A percentile compares a stretch with the other conserved stretches of the same genome.
Conservation (phyloP, 2,888 invertebrate genomes). For the Lepidonotus clava region DNA sequence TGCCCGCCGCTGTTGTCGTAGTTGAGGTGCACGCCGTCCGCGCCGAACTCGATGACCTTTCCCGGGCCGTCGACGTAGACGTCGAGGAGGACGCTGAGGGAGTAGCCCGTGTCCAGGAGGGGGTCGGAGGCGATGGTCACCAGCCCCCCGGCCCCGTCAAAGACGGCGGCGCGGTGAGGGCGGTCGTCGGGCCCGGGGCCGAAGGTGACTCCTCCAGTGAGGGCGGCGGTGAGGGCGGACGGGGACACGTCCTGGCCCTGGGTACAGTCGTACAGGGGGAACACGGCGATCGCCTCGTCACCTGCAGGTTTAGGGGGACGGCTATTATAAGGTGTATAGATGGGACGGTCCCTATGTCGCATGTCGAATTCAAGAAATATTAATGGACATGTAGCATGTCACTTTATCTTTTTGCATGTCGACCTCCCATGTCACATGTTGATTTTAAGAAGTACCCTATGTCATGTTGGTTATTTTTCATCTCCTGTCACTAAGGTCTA, state of each 20-base stretch:
- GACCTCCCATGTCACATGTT: no score
- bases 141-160: constrained; percentile 26
- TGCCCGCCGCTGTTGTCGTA: neutral
- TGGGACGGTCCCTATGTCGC: no score
- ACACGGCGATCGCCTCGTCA: constrained; percentile 43
- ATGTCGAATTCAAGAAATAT: no score
- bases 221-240: neutral
- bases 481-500: no score
- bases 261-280: constrained; percentile 58
- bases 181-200: constrained; percentile 34
- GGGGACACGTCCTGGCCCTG: constrained; percentile 35
- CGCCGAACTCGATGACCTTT: neutral
- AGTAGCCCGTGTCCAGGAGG: constrained; percentile 41
- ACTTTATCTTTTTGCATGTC: no score
- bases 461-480: no score
- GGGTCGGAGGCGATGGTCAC: neutral
- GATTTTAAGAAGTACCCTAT: no score
- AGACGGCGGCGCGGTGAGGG: constrained; percentile 4
- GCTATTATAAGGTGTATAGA: no score
- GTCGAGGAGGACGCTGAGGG: constrained; percentile 47
- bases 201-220: constrained; percentile 20
- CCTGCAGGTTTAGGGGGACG: no score
- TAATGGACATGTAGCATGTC: no score
- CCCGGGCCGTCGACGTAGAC: constrained; percentile 48
- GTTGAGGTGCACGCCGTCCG: neutral